phyloP scores from a whole-genome alignment of 2,797 vertebrate genomes.

The Crenuchus spilurus region DNA sequence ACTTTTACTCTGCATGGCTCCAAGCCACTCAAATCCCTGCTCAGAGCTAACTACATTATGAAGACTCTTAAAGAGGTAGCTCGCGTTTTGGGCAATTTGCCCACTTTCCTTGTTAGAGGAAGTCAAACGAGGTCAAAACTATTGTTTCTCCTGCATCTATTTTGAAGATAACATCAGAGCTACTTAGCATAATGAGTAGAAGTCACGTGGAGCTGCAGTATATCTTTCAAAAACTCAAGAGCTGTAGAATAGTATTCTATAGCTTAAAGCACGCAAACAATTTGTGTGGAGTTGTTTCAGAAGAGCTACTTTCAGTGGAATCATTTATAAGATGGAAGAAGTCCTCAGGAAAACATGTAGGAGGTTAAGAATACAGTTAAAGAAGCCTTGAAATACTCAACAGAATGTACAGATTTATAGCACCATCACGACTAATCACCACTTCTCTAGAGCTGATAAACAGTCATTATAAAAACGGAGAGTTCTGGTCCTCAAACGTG shows the following conservation, averaged over 20 bases:
- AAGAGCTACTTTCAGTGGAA: background rate
- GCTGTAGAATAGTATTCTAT: background rate
- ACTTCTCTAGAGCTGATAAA: background rate
- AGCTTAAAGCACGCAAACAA: background rate
- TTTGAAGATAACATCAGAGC: no score
- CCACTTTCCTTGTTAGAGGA: no score
- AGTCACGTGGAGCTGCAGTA: background rate
- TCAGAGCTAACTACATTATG: slow-evolving; percentile 4
- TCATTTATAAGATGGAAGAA: background rate
- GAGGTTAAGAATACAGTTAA: background rate
- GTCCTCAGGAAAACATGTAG: background rate
- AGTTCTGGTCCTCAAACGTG: no score
- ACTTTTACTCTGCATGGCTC: background rate
- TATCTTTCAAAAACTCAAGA: background rate
- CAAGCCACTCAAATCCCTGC: slow-evolving; percentile 7
- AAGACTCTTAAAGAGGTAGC: background rate
- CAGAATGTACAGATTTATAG: background rate
- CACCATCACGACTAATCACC: background rate
- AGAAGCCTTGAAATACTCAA: background rate
- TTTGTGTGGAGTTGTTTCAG: background rate
- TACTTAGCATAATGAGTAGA: background rate
- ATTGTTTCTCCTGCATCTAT: background rate
- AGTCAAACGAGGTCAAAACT: no score
- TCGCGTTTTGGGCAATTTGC: background rate
- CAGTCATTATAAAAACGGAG: no score